phyloP scores from a whole-genome alignment of 2,888 invertebrate species.

The Hydriomena furcata region DNA sequence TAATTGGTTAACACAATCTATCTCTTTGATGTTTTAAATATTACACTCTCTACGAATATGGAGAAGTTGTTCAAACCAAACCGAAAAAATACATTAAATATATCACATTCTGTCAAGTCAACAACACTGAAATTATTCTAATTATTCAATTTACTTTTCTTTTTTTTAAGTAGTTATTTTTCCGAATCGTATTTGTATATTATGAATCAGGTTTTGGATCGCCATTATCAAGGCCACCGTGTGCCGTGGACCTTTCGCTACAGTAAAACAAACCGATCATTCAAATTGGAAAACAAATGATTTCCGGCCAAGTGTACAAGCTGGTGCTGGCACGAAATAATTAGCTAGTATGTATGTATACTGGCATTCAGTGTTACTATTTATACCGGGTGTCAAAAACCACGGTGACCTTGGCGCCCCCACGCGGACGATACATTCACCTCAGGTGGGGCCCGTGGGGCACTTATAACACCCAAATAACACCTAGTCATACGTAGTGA shows the following conservation, averaged over 20 bases:
- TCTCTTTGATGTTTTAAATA: slow-evolving; percentile 18
- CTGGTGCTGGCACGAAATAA: slow-evolving; percentile 62
- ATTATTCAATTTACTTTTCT: not conserved
- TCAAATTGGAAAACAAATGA: slow-evolving; percentile 71
- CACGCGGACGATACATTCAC: slow-evolving; percentile 80
- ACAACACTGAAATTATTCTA: not conserved
- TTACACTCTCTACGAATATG: not conserved
- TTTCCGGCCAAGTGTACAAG: slow-evolving; percentile 66
- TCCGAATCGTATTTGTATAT: not conserved
- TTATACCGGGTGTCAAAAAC: slow-evolving; percentile 80
- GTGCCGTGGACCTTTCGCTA: slow-evolving; percentile 65
- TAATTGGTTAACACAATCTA: slow-evolving; percentile 29
- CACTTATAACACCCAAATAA: slow-evolving; percentile 44
- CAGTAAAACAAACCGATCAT: slow-evolving; percentile 61
- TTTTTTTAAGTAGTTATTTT: not conserved
- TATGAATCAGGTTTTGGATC: slow-evolving; percentile 17
- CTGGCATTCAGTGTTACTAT: slow-evolving; percentile 66
- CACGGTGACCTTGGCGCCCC: slow-evolving; percentile 79
- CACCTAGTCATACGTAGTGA: slow-evolving; percentile 35
- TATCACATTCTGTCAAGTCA: not conserved
- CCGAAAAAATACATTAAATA: not conserved
- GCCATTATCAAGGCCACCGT: slow-evolving; percentile 45
- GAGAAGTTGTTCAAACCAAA: slow-evolving; percentile 1
- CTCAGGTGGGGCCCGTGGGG: slow-evolving; percentile 77
- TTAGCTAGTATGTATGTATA: slow-evolving; percentile 47